Base-by-base conservation (phyloP, 2,113 vertebrate genomes). In the Neodontobutis hainanensis region DNA sequence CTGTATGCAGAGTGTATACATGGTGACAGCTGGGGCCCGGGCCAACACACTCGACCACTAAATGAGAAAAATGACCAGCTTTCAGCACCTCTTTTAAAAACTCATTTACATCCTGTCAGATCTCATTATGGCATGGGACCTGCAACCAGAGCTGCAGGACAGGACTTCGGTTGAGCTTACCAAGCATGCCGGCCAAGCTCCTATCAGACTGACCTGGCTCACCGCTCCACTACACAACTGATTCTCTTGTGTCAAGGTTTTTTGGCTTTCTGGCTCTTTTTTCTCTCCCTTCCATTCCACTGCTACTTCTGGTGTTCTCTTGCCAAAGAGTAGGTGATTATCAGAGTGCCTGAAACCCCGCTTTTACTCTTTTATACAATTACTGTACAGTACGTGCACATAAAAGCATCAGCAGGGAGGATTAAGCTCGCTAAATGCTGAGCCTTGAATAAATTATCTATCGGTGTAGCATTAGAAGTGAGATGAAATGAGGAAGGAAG, bases 51-150 rank as follows among this genome's bases (percentile, higher is more conserved):
- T 92, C 91, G 87, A 95, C 93, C 92, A 93, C 93, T 95, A 95
- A 96, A 95, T 95, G 95, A 96, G 95, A 95, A 95, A 95, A 97
- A 95, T 93, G 92, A 94, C 93, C 92, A 89, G 92, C 94, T 95
- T 94, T 92, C 94, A 93, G 87, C 89, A 91, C 91, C 93, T 94
- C 93, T 90, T 95, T 96, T 93, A 95, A 94, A 95, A 95, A 90
- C 91, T 93, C 90, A 96, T 98, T 97, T 97, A 95, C 95, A 96
- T 95, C 92, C 94, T 96, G 96, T 98, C 96, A 95, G 93, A 90
- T 95, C 83, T 89, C 90, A 97, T 98, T 98, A 96, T 73, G 82
- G 85, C 87, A 76, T 79, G 85, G 83, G 90, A 88, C 85, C 77
- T 84, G 51, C 11, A 89, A 36, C 89, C 75, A 77, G 64, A 77